Evolutionary conservation across 2,888 invertebrate species (phyloP).

Genomic region (Cyaniris semiargus): DNA sequence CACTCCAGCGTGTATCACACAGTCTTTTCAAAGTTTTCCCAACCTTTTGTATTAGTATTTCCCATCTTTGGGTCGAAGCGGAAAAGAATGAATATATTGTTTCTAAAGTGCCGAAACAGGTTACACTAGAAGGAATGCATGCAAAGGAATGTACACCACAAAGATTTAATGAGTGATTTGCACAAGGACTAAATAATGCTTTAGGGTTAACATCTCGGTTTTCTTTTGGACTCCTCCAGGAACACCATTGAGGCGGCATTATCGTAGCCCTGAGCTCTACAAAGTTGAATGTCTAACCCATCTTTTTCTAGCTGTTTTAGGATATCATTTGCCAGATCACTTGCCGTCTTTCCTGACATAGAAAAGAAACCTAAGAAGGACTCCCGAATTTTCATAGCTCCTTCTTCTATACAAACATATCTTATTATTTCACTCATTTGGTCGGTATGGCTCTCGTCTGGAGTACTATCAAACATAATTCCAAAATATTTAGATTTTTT

Average conservation of each 20-base stretch:
- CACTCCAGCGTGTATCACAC: too few relatives aligned
- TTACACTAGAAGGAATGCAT: conserved; percentile 32
- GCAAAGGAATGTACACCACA: conserved; percentile 24
- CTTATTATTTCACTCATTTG: conserved; percentile 34
- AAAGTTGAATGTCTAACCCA: conserved; percentile 39
- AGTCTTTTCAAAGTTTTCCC: too few relatives aligned
- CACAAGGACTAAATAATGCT: conserved; percentile 36
- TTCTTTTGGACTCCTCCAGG: too few relatives aligned
- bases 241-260: conserved; percentile 33
- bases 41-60: too few relatives aligned
- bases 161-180: conserved; percentile 38
- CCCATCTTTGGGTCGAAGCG: background rate
- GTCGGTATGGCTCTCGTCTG: conserved; percentile 28
- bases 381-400: too few relatives aligned
- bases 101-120: conserved; percentile 27
- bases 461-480: too few relatives aligned
- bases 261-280: conserved; percentile 40
- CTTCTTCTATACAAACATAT: conserved; percentile 1
- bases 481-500: too few relatives aligned
- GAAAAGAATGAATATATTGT: conserved; percentile 27
- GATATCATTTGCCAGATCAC: conserved; percentile 33
- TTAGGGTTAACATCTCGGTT: conserved; percentile 31
- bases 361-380: too few relatives aligned
- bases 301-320: conserved; percentile 35
- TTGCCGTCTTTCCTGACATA: background rate